Conservation (phyloP, 2,888 invertebrate species). For the Stratiomys singularior region DNA sequence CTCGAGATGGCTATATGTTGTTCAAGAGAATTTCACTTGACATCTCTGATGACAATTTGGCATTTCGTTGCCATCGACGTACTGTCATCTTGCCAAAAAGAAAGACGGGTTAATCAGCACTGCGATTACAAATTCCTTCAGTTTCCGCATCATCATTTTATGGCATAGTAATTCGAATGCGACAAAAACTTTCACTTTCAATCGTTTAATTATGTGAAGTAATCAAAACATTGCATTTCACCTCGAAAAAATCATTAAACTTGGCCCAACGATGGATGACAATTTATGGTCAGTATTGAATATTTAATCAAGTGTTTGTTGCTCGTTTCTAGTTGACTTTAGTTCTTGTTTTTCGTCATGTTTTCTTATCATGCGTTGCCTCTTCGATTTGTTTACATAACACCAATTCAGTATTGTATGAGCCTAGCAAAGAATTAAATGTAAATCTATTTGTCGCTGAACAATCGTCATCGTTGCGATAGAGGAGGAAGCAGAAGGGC, state of each 20-base stretch:
- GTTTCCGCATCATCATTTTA: not conserved
- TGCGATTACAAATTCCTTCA: not conserved
- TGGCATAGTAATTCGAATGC: not conserved
- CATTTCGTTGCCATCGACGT: slow-evolving; percentile 13
- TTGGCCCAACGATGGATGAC: slow-evolving; percentile 59
- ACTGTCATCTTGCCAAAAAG: slow-evolving; percentile 16
- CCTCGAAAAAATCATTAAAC: slow-evolving; percentile 2
- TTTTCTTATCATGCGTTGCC: not conserved
- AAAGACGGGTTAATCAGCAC: not conserved
- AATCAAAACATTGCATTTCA: not conserved
- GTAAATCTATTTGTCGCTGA: too few relatives aligned
- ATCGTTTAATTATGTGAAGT: slow-evolving; percentile 33
- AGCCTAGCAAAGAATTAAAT: not conserved
- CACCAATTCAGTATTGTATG: not conserved
- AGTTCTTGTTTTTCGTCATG: slow-evolving; percentile 43
- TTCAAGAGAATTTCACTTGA: not conserved
- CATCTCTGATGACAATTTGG: slow-evolving; percentile 27
- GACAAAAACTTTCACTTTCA: not conserved
- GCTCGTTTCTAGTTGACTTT: not conserved
- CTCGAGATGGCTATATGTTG: too few relatives aligned
- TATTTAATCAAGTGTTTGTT: not conserved
- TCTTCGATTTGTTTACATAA: slow-evolving; percentile 29
- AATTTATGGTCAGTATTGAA: slow-evolving; percentile 60
- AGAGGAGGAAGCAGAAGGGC: too few relatives aligned
- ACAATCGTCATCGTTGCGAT: too few relatives aligned